A percentile compares a stretch with the other conserved stretches of the same genome.
These are phyloP conservation scores for Nomada hirtipes DNA, from an alignment of 2,888 invertebrate genomes.

Conservation along the genomic window DNA sequence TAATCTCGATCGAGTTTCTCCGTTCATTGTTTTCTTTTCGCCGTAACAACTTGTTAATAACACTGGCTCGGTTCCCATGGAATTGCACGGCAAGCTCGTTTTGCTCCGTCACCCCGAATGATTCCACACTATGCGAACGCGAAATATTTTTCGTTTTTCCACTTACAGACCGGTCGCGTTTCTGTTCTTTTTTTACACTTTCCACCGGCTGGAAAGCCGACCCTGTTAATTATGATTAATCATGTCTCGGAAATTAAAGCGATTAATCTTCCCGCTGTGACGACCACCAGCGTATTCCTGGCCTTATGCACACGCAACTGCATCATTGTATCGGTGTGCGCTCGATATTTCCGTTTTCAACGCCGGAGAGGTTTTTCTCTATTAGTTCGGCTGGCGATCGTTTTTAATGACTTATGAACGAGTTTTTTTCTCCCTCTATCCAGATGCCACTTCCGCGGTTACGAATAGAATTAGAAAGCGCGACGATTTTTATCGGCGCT, in stretches of 20 bases:
- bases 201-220: slow-evolving; percentile 58
- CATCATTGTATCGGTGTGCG: slow-evolving; percentile 14
- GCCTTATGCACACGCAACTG: slow-evolving; percentile 18
- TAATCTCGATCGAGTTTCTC: slow-evolving; percentile 4
- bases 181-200: slow-evolving; percentile 22
- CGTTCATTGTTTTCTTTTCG: slow-evolving; percentile 44
- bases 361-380: slow-evolving; percentile 50
- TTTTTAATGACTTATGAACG: slow-evolving; percentile 47
- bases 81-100: slow-evolving; percentile 26
- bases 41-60: slow-evolving; percentile 54
- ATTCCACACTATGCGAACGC: slow-evolving; percentile 29
- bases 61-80: slow-evolving; percentile 27
- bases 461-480: slow-evolving; percentile 8
- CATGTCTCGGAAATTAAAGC: slow-evolving; percentile 82
- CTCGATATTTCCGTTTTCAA: slow-evolving; percentile 56
- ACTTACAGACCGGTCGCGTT: background rate
- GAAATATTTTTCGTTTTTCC: background rate
- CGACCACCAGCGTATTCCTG: slow-evolving; percentile 48
- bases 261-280: slow-evolving; percentile 79
- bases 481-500: background rate
- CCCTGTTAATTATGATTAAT: slow-evolving; percentile 83
- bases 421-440: background rate
- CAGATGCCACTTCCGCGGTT: background rate
- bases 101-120: slow-evolving; percentile 31
- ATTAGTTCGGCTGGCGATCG: slow-evolving; percentile 57